Evolutionary conservation across 2,888 invertebrate species (phyloP).

Genomic region (Agrotis exclamationis): DNA sequence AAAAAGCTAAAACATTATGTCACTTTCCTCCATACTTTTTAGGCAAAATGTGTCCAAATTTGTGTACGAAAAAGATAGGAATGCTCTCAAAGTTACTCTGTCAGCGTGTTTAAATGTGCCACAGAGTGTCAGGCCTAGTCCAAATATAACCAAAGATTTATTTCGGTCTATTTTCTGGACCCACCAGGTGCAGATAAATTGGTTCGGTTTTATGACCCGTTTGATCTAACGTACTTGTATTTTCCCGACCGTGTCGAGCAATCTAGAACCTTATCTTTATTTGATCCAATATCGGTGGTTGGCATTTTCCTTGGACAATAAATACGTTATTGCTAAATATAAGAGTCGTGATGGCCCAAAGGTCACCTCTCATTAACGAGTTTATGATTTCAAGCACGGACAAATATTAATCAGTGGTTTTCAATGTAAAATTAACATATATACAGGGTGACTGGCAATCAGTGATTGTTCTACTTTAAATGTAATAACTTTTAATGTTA

Average conservation of each 20-base stretch:
- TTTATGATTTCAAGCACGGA: too few relatives aligned
- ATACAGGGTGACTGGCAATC: too few relatives aligned
- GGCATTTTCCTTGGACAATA: neutral
- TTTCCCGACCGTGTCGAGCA: neutral
- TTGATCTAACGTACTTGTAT: neutral
- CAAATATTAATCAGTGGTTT: too few relatives aligned
- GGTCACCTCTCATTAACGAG: too few relatives aligned
- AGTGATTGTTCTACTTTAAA: too few relatives aligned
- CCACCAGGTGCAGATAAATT: conserved; percentile 24
- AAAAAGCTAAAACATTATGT: too few relatives aligned
- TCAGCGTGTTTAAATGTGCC: conserved; percentile 12
- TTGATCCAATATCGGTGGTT: neutral
- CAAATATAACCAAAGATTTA: neutral
- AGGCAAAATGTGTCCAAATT: neutral
- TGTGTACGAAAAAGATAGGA: neutral
- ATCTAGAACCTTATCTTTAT: neutral
- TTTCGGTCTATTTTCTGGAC: neutral
- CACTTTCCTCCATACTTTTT: neutral
- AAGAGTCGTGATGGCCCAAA: too few relatives aligned
- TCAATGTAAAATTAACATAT: too few relatives aligned
- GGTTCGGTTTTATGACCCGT: neutral
- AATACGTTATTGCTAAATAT: neutral
- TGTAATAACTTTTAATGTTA: too few relatives aligned
- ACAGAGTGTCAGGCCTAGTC: too few relatives aligned
- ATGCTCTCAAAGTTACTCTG: neutral